Evolutionary conservation across 2,888 invertebrate genomes (phyloP), one percentile per base, ranked within the genome.

Genomic region (Pseudococcus jackbeardsleyi): DNA sequence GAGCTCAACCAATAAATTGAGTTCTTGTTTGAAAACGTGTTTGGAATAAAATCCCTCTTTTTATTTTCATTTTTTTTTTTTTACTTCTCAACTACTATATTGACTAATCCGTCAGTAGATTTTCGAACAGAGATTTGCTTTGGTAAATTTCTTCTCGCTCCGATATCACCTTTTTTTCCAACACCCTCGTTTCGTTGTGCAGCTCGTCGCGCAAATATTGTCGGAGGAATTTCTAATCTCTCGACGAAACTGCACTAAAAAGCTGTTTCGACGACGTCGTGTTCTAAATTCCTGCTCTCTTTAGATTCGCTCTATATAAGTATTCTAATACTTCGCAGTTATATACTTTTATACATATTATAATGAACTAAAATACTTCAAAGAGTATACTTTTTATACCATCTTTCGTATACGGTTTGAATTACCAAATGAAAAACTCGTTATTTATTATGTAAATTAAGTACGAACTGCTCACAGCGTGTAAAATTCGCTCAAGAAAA

Each of bases 11-110:
- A 59, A 85, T 85, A 85, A 85, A 85, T 85, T 59, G 85, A 85
- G 59, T 85, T 85, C 59, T 85, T 85, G 85, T 85, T 85, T 59
- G 85, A 85, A 54, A 54, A 85, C 85, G 85, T 85, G 85, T 54
- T 85, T 19, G 22, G 85, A 85, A 85, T 85, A 39, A 85, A 48
- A 39, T 85, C 19, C 19, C 84, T 19, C 19, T 17, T 33, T 33
- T 22, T 64, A 1, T 19, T 72, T 26, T 42, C 33, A 5, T 17
- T 33, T 33, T 22, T 64, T 64, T 64, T 72, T 72, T 42, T 42
- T 77, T 39, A 17, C 77, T 39, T n/a, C 77, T 39, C 22, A 68
- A 26, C 22, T 26, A 68, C 26, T 42, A 77, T 39, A 77, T 77
- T 26, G 39, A 77, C 39, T 77, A 77, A 77, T 77, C 77, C 77